A percentile compares a stretch with the other conserved stretches of the same genome.
Conservation (phyloP, 2,888 invertebrate genomes). For the Caenorhabditis japonica region DNA sequence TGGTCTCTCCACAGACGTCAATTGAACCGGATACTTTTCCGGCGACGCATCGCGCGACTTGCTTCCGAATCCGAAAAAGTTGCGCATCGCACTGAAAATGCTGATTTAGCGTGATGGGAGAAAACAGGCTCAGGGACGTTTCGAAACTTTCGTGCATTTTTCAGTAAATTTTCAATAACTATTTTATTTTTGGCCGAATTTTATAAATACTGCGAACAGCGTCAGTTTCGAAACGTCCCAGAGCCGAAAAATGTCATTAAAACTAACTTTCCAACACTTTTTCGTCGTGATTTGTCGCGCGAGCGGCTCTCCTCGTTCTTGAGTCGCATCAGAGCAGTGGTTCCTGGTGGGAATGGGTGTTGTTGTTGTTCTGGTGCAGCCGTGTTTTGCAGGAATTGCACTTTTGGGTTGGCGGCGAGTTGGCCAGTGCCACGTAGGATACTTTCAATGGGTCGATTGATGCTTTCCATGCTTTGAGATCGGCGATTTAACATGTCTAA, state of each 20-base stretch:
- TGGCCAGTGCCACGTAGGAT: slow-evolving; percentile 36
- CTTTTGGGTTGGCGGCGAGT: slow-evolving; percentile 6
- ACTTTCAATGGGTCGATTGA: slow-evolving; percentile 50
- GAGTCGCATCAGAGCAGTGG: slow-evolving; percentile 30
- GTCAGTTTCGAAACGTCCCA: no score
- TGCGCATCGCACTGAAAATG: slow-evolving; percentile 60
- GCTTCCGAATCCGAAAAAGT: slow-evolving; percentile 63
- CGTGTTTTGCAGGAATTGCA: slow-evolving; percentile 14
- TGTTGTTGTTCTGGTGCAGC: slow-evolving; percentile 30
- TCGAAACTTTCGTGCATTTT: no score
- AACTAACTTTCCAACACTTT: slow-evolving; percentile 61
- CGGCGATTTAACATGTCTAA: slow-evolving; percentile 44
- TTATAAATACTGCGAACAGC: no score
- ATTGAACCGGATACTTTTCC: slow-evolving; percentile 53
- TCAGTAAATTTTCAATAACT: no score
- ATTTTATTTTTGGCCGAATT: slow-evolving; percentile 1
- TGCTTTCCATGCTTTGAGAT: slow-evolving; percentile 63
- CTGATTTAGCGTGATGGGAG: no score
- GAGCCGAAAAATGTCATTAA: no score
- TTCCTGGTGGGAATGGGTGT: slow-evolving; percentile 61
- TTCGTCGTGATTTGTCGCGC: slow-evolving; percentile 56
- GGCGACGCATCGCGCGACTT: slow-evolving; percentile 63
- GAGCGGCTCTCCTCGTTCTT: slow-evolving; percentile 38
- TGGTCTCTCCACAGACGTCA: slow-evolving; percentile 27
- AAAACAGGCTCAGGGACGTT: no score